Evolutionary conservation across 2,888 invertebrate species (phyloP), one percentile per base, ranked within the genome.

Genomic region (Phyllotreta cruciferae): DNA sequence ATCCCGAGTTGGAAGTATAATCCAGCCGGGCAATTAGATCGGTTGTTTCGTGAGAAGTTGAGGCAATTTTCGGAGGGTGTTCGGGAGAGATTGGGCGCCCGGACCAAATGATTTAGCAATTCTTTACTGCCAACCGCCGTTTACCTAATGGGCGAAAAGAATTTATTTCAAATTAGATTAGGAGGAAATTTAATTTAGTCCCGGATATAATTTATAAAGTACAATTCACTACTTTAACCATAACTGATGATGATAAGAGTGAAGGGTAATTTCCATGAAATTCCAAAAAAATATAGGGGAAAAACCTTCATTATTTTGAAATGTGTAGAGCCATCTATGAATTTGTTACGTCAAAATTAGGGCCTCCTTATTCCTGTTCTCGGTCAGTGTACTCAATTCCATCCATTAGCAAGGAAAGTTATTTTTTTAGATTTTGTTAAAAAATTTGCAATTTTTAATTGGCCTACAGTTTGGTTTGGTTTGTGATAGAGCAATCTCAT

Each of bases 1-100:
- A 60, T 60, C 50, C 52, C 42, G 37, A 60, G 58, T 10, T 52
- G 58, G 52, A 60, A 60, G 52, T 60, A 52, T 60, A 60, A 60
- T 60, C 58, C 44, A 60, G 42, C 50, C 58, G 58, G 50, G 35
- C 58, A 52, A 60, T 60, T 60, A 60, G 52, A 44, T 52, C 11
- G 42, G 52, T 42, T 42, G 35, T 39, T 38, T 14, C 52, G 9
- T 42, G 45, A 58, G 42, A 42, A 35, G 44, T 60, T 44, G 47
- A 14, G 44, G 58, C 44, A 60, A 60, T 60, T 60, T 52, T 37
- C 44, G n/a, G 34, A 52, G 41, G 50, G 9, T 50, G 39, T 50
- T 50, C 42, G 37, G 24, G 44, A 39, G n/a, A 52, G 58, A 60
- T 58, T 52, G 50, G 6, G 10, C 34, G 13, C 36, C 38, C 11